Evolutionary conservation across 2,113 vertebrate species (phyloP).

Genomic region (Plectropomus leopardus): DNA sequence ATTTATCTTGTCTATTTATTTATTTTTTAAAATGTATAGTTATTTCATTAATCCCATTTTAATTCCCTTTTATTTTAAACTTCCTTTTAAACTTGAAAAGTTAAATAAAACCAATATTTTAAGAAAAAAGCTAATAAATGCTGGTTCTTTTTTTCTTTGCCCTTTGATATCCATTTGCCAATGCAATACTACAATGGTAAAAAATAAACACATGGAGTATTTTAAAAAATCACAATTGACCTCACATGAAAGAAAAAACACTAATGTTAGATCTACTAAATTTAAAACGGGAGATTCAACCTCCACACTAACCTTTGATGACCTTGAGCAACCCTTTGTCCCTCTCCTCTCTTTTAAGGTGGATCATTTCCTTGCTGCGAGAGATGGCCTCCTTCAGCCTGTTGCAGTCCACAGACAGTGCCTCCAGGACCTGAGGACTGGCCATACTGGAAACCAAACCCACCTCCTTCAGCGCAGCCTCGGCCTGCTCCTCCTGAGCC

Average conservation of each 20-base stretch:
- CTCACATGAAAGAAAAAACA: background rate
- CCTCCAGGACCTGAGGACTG: slow-evolving; percentile 87
- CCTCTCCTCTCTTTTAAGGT: slow-evolving; percentile 89
- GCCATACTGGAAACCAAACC: slow-evolving; percentile 83
- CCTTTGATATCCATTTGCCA: background rate
- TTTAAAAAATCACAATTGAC: background rate
- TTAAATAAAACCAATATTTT: no score
- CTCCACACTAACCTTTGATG: slow-evolving; percentile 84
- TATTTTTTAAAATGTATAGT: no score
- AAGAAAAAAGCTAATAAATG: no score
- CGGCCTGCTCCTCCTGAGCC: slow-evolving; percentile 87
- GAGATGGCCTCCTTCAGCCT: slow-evolving; percentile 79
- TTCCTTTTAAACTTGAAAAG: no score
- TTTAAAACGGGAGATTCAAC: background rate
- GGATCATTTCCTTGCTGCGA: slow-evolving; percentile 88
- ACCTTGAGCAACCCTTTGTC: slow-evolving; percentile 88
- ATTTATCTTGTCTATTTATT: no score
- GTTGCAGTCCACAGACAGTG: slow-evolving; percentile 84
- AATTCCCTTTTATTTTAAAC: no score
- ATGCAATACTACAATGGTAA: background rate
- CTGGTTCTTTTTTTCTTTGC: no score
- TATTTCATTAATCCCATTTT: no score
- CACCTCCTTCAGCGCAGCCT: slow-evolving; percentile 87
- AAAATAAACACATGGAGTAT: background rate
- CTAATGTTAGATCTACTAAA: background rate